Evolutionary conservation across 2,113 vertebrate genomes (phyloP).

Genomic region (Martes martes): DNA sequence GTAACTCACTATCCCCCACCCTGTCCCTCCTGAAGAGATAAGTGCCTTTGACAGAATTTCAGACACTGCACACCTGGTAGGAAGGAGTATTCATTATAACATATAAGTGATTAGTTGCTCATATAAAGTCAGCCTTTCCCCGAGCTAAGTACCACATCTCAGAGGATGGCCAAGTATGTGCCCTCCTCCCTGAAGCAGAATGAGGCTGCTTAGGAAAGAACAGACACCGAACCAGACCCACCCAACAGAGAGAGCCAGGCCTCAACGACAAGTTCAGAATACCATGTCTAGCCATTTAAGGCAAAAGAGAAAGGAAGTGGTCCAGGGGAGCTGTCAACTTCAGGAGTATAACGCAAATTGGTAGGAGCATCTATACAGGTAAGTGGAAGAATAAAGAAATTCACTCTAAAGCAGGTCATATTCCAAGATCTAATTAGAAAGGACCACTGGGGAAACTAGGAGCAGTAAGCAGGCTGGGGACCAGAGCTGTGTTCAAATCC

Average conservation of each 20-base stretch:
- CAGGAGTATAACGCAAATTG: not conserved
- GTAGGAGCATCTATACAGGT: not conserved
- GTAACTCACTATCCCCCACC: not conserved
- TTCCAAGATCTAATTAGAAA: not conserved
- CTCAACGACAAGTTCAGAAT: not conserved
- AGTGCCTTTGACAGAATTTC: not conserved
- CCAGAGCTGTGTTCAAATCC: not conserved
- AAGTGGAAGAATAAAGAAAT: not conserved
- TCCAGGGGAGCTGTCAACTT: not conserved
- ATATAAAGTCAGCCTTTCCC: not conserved
- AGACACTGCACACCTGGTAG: not conserved
- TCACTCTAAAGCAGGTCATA: not conserved
- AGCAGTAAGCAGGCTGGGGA: not conserved
- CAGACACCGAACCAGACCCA: not conserved
- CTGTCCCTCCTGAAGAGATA: not conserved
- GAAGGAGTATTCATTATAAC: not conserved
- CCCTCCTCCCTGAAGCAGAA: not conserved
- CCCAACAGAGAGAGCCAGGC: not conserved
- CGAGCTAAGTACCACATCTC: not conserved
- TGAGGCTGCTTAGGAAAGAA: not conserved
- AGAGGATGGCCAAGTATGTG: not conserved
- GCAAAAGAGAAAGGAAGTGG: not conserved
- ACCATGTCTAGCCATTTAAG: not conserved
- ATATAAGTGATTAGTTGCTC: not conserved
- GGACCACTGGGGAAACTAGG: not conserved